Conservation (phyloP, 2,888 invertebrate genomes). For the Cantharis rustica region DNA sequence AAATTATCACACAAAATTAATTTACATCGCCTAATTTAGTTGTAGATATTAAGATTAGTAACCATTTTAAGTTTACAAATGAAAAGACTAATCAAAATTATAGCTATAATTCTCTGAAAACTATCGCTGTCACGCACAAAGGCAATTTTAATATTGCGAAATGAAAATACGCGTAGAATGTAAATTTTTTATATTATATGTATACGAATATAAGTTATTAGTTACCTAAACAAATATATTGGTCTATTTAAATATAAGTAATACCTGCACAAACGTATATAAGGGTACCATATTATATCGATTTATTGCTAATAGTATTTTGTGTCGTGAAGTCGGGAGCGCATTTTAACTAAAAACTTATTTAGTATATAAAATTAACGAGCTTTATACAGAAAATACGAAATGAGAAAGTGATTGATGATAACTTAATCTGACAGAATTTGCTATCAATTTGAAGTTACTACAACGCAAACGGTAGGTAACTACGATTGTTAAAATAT, state of each 20-base stretch:
- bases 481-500: not conserved
- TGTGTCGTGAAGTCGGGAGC: not conserved
- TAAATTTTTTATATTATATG: not conserved
- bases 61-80: not conserved
- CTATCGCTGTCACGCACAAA: not conserved
- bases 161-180: not conserved
- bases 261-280: not conserved
- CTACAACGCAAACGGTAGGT: not conserved
- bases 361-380: slow-evolving; percentile 6
- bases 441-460: not conserved
- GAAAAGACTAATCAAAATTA: not conserved
- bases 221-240: not conserved
- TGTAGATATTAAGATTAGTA: not conserved
- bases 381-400: not conserved
- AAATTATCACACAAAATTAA: not conserved
- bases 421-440: slow-evolving; percentile 6
- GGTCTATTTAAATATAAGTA: not conserved
- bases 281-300: not conserved
- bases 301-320: not conserved
- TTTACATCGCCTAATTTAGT: not conserved
- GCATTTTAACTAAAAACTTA: not conserved
- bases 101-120: not conserved
- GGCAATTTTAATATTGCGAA: not conserved
- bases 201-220: not conserved
- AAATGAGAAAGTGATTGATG: slow-evolving; percentile 14